These are phyloP conservation scores for Bubo blakistoni DNA, from an alignment of 2,113 vertebrate genomes.

Conservation along the genomic window DNA sequence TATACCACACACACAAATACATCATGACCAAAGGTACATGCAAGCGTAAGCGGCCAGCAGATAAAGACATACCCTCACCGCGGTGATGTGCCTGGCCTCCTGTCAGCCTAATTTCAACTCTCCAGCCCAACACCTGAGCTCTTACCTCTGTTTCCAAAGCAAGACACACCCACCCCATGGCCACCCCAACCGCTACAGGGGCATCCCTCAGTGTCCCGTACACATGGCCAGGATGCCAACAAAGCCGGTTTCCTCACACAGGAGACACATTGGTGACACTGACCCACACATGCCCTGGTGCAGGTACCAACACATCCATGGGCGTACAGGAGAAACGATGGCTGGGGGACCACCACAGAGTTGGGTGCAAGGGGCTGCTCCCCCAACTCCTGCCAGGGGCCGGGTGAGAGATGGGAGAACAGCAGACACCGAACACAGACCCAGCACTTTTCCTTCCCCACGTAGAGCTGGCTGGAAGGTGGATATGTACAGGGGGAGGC, in stretches of 20 bases:
- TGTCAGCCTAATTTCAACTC: background rate
- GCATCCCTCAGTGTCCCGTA: background rate
- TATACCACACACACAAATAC: background rate
- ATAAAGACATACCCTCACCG: background rate
- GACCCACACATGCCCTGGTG: rapidly evolving
- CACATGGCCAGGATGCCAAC: background rate
- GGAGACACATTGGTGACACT: background rate
- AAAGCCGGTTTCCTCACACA: background rate
- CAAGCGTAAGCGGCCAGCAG: background rate
- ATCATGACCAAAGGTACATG: background rate
- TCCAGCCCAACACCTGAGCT: background rate
- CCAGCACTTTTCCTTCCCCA: background rate
- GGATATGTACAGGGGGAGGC: background rate
- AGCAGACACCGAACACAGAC: background rate
- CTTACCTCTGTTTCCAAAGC: background rate
- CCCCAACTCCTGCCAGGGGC: rapidly evolving
- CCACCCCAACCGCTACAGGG: rapidly evolving
- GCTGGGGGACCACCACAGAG: background rate
- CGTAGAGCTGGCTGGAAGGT: rapidly evolving
- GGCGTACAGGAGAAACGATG: background rate
- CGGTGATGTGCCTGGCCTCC: rapidly evolving
- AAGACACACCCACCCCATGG: rapidly evolving
- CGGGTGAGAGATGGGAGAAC: background rate
- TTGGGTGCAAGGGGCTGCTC: background rate
- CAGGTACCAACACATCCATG: background rate